A percentile compares a stretch with the other conserved stretches of the same genome.
These are phyloP conservation scores for Zaprionus camerounensis DNA, from an alignment of 1,140 invertebrate species.

Conservation along the genomic window DNA sequence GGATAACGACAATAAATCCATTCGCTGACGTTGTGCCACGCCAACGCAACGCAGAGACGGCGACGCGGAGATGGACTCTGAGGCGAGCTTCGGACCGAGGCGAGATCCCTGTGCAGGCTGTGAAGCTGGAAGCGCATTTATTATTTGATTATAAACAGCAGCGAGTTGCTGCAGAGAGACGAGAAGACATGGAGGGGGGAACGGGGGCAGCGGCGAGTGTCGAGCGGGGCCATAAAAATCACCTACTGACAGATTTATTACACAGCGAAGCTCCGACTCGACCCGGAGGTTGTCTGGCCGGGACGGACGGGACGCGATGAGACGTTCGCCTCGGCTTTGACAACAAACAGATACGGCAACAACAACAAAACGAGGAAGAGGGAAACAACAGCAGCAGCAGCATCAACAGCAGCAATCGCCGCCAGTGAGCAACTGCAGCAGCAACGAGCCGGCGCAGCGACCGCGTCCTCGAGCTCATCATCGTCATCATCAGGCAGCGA, in stretches of 20 bases:
- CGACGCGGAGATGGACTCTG: not conserved
- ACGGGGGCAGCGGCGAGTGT: conserved; percentile 61
- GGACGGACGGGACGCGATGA: not conserved
- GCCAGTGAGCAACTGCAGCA: conserved; percentile 53
- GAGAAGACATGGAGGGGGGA: not conserved
- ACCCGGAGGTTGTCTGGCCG: conserved; percentile 13
- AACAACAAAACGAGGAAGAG: conserved; percentile 69
- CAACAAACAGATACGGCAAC: conserved; percentile 78
- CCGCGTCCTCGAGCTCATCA: conserved; percentile 73
- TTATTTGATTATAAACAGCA: conserved; percentile 82
- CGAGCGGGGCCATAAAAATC: conserved; percentile 80
- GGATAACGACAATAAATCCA: conserved; percentile 69
- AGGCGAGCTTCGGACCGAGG: conserved; percentile 2
- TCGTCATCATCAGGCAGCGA: conserved; percentile 79
- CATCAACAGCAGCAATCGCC: conserved; percentile 17
- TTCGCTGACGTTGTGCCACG: conserved; percentile 35
- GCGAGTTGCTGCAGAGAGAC: conserved; percentile 38
- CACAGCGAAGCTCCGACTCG: conserved; percentile 55
- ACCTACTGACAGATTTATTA: conserved; percentile 83
- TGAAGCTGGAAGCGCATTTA: conserved; percentile 71
- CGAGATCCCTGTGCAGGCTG: not conserved
- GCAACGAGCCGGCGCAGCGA: conserved; percentile 28
- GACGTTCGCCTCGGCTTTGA: conserved; percentile 56
- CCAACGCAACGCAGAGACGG: conserved; percentile 54
- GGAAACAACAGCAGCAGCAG: conserved; percentile 14